These are phyloP conservation scores for Trissolcus japonicus DNA, from an alignment of 2,888 invertebrate species.

Conservation along the genomic window DNA sequence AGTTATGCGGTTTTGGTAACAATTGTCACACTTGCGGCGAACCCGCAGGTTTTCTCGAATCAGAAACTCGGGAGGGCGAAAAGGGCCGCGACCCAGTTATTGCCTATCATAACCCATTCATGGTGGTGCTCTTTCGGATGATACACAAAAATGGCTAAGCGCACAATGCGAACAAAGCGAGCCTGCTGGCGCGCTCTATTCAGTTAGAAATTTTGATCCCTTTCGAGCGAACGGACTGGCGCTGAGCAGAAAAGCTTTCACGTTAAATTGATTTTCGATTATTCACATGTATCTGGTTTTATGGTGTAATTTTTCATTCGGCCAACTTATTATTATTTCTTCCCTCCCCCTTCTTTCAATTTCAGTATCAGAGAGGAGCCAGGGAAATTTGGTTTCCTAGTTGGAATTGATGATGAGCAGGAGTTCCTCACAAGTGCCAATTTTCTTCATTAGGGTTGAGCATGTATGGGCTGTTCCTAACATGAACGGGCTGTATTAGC, in stretches of 20 bases:
- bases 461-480: too few relatives aligned
- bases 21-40: slow-evolving; percentile 10
- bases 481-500: too few relatives aligned
- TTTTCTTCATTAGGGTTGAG: too few relatives aligned
- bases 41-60: not conserved
- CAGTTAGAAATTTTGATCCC: not conserved
- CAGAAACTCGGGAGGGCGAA: not conserved
- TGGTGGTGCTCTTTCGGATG: slow-evolving; percentile 4
- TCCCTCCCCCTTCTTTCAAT: too few relatives aligned
- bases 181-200: not conserved
- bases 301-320: not conserved
- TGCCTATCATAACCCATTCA: slow-evolving; percentile 23
- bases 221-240: slow-evolving; percentile 8
- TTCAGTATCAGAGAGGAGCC: too few relatives aligned
- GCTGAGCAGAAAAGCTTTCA: slow-evolving; percentile 5
- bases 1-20: slow-evolving; percentile 15
- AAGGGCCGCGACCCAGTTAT: slow-evolving; percentile 17
- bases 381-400: too few relatives aligned
- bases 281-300: slow-evolving; percentile 1
- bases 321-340: too few relatives aligned
- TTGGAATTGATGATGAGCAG: too few relatives aligned
- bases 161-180: slow-evolving; percentile 7
- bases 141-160: slow-evolving; percentile 19
- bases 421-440: too few relatives aligned
- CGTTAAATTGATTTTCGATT: slow-evolving; percentile 20